These are phyloP conservation scores for Gasterosteus nipponicus DNA, from an alignment of 2,113 vertebrate species.

Conservation along the genomic window DNA sequence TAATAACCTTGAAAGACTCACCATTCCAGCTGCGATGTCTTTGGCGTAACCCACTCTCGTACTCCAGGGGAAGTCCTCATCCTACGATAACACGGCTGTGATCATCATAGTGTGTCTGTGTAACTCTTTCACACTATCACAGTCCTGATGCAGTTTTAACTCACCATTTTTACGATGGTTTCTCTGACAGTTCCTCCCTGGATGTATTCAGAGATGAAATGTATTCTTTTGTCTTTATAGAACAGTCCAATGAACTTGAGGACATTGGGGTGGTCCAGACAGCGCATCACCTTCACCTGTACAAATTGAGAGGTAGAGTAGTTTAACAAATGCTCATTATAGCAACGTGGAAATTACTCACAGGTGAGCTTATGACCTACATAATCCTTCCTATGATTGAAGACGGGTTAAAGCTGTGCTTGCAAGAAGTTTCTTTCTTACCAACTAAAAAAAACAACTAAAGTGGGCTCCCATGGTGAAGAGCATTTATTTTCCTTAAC, in stretches of 20 bases:
- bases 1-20: conserved; percentile 52
- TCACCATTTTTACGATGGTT: conserved; percentile 92
- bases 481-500: neutral
- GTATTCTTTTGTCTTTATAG: conserved; percentile 96
- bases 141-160: conserved; percentile 3
- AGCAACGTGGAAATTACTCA: neutral
- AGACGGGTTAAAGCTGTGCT: neutral
- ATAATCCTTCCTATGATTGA: neutral
- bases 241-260: conserved; percentile 96
- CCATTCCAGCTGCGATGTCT: conserved; percentile 96
- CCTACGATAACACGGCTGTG: conserved; percentile 73
- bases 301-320: neutral
- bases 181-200: conserved; percentile 91
- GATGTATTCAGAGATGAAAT: conserved; percentile 97
- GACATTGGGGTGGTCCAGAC: conserved; percentile 95
- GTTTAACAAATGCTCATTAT: neutral
- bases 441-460: neutral
- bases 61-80: conserved; percentile 89
- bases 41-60: conserved; percentile 92
- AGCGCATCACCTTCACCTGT: conserved; percentile 98
- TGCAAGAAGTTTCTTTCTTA: neutral
- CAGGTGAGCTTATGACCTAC: neutral
- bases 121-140: neutral
- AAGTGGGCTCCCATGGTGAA: neutral
- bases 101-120: neutral